These are phyloP conservation scores for Scartelaos histophorus DNA, from an alignment of 2,113 vertebrate species.

Conservation along the genomic window DNA sequence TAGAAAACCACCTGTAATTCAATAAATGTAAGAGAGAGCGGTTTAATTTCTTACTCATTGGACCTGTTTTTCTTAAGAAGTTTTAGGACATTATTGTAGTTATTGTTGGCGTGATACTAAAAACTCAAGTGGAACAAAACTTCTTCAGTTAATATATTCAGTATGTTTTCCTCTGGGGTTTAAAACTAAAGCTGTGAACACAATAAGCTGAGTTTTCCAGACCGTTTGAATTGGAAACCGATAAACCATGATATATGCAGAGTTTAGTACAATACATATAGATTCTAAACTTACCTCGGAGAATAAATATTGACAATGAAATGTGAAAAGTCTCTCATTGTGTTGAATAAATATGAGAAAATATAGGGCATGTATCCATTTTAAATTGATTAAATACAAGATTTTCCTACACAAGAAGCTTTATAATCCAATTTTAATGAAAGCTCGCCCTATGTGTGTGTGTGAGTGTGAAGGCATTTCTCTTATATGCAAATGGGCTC, in stretches of 20 bases:
- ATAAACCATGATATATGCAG: background rate
- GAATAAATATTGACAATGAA: background rate
- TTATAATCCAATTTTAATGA: slow-evolving; percentile 6
- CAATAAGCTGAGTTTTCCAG: background rate
- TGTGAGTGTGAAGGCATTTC: slow-evolving; percentile 1
- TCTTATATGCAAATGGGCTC: slow-evolving; percentile 22
- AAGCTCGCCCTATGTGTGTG: background rate
- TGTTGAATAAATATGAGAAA: background rate
- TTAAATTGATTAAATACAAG: background rate
- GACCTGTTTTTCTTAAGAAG: too few relatives aligned
- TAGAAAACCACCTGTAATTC: too few relatives aligned
- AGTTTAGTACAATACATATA: background rate
- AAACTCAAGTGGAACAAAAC: too few relatives aligned
- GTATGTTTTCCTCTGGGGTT: too few relatives aligned
- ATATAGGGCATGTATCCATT: background rate
- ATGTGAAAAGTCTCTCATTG: background rate
- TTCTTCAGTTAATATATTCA: too few relatives aligned
- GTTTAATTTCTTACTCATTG: too few relatives aligned
- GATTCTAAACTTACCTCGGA: background rate
- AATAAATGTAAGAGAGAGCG: too few relatives aligned
- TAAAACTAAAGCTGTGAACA: background rate
- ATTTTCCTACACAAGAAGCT: background rate
- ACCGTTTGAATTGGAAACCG: background rate
- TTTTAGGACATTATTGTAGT: too few relatives aligned
- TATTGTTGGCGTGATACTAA: too few relatives aligned